Conservation (phyloP, 2,113 vertebrate genomes). For the Aphelocoma coerulescens region DNA sequence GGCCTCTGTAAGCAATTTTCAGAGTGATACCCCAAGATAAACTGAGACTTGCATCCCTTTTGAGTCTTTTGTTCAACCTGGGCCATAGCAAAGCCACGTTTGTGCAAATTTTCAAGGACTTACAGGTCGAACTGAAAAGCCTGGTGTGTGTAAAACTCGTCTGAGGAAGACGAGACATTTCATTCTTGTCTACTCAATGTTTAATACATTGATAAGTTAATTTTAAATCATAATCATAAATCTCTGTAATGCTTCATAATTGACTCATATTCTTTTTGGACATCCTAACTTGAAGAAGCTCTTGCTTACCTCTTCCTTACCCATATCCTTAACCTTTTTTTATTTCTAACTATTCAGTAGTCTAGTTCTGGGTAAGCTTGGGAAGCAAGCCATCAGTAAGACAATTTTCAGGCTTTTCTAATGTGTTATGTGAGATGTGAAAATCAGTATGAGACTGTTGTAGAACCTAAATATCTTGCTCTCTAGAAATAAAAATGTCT, state of each 20-base stretch:
- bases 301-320: background rate
- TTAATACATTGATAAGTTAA: background rate
- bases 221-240: background rate
- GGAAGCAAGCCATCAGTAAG: background rate
- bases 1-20: background rate
- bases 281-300: background rate
- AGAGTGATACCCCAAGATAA: background rate
- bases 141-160: background rate
- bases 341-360: background rate
- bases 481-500: background rate
- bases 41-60: background rate
- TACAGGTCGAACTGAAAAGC: background rate
- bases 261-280: background rate
- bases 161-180: background rate
- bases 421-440: background rate
- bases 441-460: background rate
- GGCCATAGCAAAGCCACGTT: background rate
- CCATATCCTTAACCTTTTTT: background rate
- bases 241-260: background rate
- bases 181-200: background rate
- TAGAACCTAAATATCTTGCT: background rate
- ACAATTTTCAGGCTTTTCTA: background rate
- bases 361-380: background rate
- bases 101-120: background rate
- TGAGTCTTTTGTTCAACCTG: background rate